phyloP scores from a whole-genome alignment of 2,113 vertebrate genomes.

The Ploceus nigricollis region DNA sequence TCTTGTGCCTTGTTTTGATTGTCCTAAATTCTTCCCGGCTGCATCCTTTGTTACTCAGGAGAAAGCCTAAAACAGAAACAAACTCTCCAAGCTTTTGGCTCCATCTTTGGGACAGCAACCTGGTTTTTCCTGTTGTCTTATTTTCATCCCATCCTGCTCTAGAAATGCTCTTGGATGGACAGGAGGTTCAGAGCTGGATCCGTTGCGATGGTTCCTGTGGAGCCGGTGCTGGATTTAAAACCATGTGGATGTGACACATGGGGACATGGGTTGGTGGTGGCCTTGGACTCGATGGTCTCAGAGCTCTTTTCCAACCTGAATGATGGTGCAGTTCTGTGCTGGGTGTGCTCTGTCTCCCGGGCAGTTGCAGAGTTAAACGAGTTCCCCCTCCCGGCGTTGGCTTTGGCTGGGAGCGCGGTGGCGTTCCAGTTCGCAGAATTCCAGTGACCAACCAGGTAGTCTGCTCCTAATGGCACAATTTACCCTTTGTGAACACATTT shows the following conservation, averaged over 20 bases:
- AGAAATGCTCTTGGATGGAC: neutral
- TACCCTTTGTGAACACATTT: slow-evolving; percentile 49
- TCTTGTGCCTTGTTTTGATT: neutral
- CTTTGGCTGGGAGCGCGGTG: neutral
- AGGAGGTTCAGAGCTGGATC: neutral
- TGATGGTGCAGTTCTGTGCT: neutral
- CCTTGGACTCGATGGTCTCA: neutral
- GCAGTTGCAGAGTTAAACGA: neutral
- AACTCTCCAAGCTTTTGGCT: neutral
- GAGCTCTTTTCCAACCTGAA: neutral
- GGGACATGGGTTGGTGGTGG: neutral
- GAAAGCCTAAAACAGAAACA: neutral
- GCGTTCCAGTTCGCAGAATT: slow-evolving; percentile 35
- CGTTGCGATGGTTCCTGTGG: fast-evolving
- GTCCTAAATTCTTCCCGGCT: neutral
- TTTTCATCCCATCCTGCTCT: neutral
- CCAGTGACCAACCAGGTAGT: slow-evolving; percentile 35
- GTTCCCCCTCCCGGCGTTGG: neutral
- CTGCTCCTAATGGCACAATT: slow-evolving; percentile 52
- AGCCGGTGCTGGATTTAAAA: neutral
- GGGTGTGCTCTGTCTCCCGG: neutral
- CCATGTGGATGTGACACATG: fast-evolving
- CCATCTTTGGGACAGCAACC: neutral
- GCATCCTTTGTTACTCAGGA: neutral
- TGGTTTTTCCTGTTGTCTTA: neutral